Conservation (phyloP, 2,888 invertebrate species). For the Melipona bicolor region DNA sequence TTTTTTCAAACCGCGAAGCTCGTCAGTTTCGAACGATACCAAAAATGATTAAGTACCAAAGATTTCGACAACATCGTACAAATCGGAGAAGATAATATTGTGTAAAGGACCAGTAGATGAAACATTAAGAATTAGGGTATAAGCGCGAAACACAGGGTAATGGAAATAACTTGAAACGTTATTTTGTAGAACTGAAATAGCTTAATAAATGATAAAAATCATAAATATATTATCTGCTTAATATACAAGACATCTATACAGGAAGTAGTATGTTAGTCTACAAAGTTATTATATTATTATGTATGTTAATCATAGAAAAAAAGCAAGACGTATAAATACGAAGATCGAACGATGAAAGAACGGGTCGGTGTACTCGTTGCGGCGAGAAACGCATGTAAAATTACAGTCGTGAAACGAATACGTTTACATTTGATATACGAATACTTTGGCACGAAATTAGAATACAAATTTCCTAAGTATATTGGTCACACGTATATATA, state of each 20-base stretch:
- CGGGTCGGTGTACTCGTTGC: constrained; percentile 43
- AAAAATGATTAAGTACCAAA: constrained; percentile 21
- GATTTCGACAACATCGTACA: constrained; percentile 7
- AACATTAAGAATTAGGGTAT: constrained; percentile 33
- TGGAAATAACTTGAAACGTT: constrained; percentile 46
- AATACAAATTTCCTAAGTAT: constrained; percentile 53
- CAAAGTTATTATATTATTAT: constrained; percentile 32
- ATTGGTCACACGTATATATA: constrained; percentile 50
- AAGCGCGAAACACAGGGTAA: constrained; percentile 70
- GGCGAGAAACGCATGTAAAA: constrained; percentile 43
- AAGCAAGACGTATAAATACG: constrained; percentile 36
- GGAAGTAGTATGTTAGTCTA: constrained; percentile 40
- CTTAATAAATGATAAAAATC: constrained; percentile 53
- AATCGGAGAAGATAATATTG: not conserved
- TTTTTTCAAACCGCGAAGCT: not conserved
- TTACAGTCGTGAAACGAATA: constrained; percentile 38
- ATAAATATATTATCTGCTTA: constrained; percentile 49
- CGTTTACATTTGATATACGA: constrained; percentile 36
- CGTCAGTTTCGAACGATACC: not conserved
- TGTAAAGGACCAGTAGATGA: constrained; percentile 32
- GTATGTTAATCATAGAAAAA: constrained; percentile 37
- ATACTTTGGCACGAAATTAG: constrained; percentile 69
- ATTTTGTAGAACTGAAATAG: constrained; percentile 46
- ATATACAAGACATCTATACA: constrained; percentile 61
- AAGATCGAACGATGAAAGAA: constrained; percentile 52